phyloP scores from a whole-genome alignment of 1,140 invertebrate genomes.

The Drosophila serrata region DNA sequence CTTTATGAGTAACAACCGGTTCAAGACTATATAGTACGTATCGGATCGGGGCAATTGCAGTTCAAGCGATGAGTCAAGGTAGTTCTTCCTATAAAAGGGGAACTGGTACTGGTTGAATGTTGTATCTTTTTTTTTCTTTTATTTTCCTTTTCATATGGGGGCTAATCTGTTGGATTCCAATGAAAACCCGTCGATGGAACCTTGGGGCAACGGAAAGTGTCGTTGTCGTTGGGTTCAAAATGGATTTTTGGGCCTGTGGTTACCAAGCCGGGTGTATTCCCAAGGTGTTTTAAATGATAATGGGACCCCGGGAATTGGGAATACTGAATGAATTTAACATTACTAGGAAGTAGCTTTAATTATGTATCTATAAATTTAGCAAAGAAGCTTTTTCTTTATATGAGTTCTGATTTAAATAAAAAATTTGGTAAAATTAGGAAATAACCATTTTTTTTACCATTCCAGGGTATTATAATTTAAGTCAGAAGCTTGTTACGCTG shows the following conservation, averaged over 20 bases:
- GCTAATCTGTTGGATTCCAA: conserved; percentile 19
- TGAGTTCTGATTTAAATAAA: no score
- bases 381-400: no score
- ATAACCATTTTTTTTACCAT: no score
- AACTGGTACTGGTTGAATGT: conserved; percentile 23
- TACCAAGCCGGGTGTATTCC: not conserved
- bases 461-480: no score
- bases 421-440: no score
- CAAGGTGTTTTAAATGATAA: conserved; percentile 18
- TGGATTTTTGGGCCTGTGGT: not conserved
- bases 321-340: not conserved
- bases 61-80: conserved; percentile 74
- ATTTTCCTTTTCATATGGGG: conserved; percentile 9
- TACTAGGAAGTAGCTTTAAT: not conserved
- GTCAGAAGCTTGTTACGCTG: no score
- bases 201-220: conserved; percentile 31
- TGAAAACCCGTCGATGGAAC: conserved; percentile 11
- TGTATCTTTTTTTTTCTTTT: no score
- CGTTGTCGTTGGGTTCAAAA: conserved; percentile 11
- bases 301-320: conserved; percentile 1
- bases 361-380: not conserved
- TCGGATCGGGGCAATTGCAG: conserved; percentile 26
- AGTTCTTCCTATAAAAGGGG: conserved; percentile 36
- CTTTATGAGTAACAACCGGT: conserved; percentile 57
- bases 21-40: conserved; percentile 2